A percentile compares a stretch with the other conserved stretches of the same genome.
Conservation (phyloP, 2,113 vertebrate species). For the Tor tambroides region DNA sequence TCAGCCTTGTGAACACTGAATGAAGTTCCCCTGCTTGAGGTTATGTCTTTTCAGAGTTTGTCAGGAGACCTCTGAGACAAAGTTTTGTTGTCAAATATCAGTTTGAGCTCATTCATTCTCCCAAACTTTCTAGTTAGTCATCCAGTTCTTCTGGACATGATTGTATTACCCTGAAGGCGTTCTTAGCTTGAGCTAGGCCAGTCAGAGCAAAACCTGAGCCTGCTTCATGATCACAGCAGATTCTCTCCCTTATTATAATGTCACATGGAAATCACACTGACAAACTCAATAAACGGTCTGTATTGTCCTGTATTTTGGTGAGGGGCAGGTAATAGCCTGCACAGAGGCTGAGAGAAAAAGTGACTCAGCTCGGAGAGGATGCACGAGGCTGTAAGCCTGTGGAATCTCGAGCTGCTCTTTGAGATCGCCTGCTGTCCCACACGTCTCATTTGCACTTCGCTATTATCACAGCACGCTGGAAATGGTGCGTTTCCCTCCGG, state of each 20-base stretch:
- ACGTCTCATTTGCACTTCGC: neutral
- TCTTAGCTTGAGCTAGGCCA: neutral
- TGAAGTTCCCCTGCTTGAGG: neutral
- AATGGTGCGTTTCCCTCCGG: slow-evolving; percentile 31
- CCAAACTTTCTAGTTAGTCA: neutral
- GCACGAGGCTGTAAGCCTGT: slow-evolving; percentile 66
- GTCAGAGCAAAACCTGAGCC: neutral
- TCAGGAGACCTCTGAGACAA: slow-evolving; percentile 5
- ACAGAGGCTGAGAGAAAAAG: neutral
- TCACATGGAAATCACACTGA: neutral
- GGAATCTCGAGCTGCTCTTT: slow-evolving; percentile 7
- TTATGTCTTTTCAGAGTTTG: neutral
- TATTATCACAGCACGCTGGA: slow-evolving; percentile 20
- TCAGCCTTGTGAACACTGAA: slow-evolving; percentile 24
- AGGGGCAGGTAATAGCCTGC: slow-evolving; percentile 27
- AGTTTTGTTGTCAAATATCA: neutral
- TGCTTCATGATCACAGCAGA: neutral
- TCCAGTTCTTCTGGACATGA: neutral
- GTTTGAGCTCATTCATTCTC: neutral
- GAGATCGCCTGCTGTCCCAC: slow-evolving; percentile 14
- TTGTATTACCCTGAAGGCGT: neutral
- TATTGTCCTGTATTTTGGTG: neutral
- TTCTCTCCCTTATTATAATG: neutral
- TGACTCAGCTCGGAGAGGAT: slow-evolving; percentile 13
- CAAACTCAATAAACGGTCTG: slow-evolving; percentile 11